phyloP scores from a whole-genome alignment of 1,140 invertebrate genomes.

The Brachionus asplanchnoidis region DNA sequence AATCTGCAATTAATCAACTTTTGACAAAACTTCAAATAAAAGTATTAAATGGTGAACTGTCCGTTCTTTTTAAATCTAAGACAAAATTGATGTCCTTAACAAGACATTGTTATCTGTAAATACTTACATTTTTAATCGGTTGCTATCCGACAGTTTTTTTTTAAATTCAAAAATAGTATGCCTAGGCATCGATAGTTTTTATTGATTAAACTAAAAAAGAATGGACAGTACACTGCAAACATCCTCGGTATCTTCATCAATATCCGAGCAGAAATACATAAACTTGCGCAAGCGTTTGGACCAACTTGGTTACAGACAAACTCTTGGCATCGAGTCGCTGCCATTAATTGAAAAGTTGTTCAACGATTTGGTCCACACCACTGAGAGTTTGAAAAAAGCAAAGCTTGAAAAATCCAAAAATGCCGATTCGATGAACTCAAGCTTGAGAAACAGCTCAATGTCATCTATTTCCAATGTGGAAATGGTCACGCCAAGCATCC shows the following conservation, averaged over 20 bases:
- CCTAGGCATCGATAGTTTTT: neutral
- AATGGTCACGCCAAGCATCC: neutral
- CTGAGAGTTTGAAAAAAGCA: conserved; percentile 70
- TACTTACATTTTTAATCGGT: neutral
- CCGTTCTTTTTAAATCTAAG: neutral
- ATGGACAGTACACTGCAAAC: conserved; percentile 36
- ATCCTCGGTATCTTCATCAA: neutral
- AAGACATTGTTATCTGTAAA: conserved; percentile 13
- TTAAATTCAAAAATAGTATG: neutral
- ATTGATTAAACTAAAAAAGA: neutral
- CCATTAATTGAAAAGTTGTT: conserved; percentile 70
- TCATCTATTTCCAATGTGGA: neutral
- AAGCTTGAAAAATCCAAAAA: conserved; percentile 57
- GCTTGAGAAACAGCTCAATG: neutral
- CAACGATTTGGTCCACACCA: conserved; percentile 71
- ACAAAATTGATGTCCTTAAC: neutral
- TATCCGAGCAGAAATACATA: conserved; percentile 44
- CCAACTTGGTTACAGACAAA: conserved; percentile 69
- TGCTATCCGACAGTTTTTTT: conserved; percentile 21
- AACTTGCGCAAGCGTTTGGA: conserved; percentile 64
- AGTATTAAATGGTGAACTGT: no score
- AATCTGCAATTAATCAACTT: no score
- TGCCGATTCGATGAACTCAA: neutral
- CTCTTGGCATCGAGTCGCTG: conserved; percentile 67
- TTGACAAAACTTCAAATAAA: no score